Evolutionary conservation across 2,888 invertebrate genomes (phyloP), one percentile per base, ranked within the genome.

Genomic region (Drosophila mimetica): DNA sequence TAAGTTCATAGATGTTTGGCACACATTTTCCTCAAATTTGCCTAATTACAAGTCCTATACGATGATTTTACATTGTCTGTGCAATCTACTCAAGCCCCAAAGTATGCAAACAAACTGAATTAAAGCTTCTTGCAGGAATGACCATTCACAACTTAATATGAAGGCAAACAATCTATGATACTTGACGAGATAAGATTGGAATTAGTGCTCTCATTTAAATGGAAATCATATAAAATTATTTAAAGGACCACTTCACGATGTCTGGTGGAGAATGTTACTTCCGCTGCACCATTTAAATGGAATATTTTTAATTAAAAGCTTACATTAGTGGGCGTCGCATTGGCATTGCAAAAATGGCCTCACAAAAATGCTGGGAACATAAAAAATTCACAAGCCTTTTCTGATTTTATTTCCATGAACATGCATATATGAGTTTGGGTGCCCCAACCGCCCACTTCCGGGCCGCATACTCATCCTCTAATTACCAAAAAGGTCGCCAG

Each of bases 21-120:
- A 32, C 16, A 14, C n/a, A 2, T 30, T 20, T 5, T 7, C 30
- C 2, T 14, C 2, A 41, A 36, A 55, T 42, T 34, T 25, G 22
- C 34, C 16, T 22, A 54, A 36, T 59, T 59, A 46, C 37, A 22
- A 39, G 22, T 13, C 5, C 22, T 36, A 1, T 28, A 11, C 9
- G 25, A 6, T 41, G 13, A 22, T n/a, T 59, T 16, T 44, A 36
- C 18, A 37, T 22, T 20, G 9, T 30, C 22, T 30, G 20, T 18
- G 53, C 36, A 18, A 22, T 11, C 8, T 14, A 37, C 55, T 57
- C n/a, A 11, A 55, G 32, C 70, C 80, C 37, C 53, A 80, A 86
- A 80, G 80, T 75, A 77, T 72, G 80, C 77, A 48, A 46, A n/a
- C 39, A 16, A 50, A n/a, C 18, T 9, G 36, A 20, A 8, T n/a